Base-by-base conservation (phyloP, 1,140 invertebrate genomes). In the Brachystomella parvula region DNA sequence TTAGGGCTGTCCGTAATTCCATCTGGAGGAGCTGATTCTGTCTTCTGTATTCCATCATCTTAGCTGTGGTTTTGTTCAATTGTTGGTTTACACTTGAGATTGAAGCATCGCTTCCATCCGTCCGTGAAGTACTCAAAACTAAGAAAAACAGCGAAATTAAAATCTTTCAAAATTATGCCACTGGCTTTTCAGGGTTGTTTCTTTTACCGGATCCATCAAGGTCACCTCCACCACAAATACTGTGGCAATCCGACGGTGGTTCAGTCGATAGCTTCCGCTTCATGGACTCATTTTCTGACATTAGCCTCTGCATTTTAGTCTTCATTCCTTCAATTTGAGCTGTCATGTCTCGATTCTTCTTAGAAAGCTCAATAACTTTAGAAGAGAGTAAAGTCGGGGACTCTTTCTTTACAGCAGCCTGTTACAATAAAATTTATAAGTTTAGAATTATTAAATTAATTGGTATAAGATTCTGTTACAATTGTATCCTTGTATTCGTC, bases 21-120 rank as follows among this genome's bases (percentile, higher is more conserved):
- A 69, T 66, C 56, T 58, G 47, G 21, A 71, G 63, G 26, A 66
- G 64, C 47, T 71, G 70, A n/a, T 47, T 61, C 35, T 71, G 66
- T 39, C 61, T 28, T 28, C 67, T 60, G 47, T 68, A 71, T n/a
- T 71, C 66, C 56, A 71, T 69, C 64, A 71, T 68, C 63, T 71
- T 71, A 39, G 61, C 66, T 6, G 63, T 66, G 9, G 61, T 53
- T 15, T 58, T 21, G 19, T 32, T 63, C 29, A 69, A 44, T 30
- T 69, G 64, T 29, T 69, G 68, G 32, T 3, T 47, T 21, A 30
- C 3, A 9, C 49, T 24, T 26, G 49, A n/a, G n/a, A n/a, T n/a
- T n/a, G n/a, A 53, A 59, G 30, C 29, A 24, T 59, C 57, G 21
- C 12, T 19, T 15, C 12, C 26, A 31, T 31, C 57, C 26, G 57